A percentile compares a stretch with the other conserved stretches of the same genome.
Conservation (phyloP, 2,797 vertebrate genomes). For the Ceryle rudis region DNA sequence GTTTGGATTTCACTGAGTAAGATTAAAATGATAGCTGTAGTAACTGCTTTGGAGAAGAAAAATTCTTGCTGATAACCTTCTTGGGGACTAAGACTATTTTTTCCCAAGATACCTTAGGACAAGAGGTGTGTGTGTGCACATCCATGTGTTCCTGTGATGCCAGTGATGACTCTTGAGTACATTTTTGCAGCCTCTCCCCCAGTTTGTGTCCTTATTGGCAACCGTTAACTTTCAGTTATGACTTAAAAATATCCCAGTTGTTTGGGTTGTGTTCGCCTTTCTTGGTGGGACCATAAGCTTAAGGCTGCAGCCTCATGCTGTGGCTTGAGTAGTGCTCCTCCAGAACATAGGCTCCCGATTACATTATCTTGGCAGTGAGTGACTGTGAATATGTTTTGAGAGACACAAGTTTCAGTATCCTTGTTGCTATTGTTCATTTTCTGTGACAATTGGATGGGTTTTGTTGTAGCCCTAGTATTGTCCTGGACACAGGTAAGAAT, state of each 20-base stretch:
- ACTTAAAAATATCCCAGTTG: not conserved
- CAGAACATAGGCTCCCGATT: not conserved
- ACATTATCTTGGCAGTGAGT: fast-evolving
- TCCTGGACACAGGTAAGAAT: not conserved
- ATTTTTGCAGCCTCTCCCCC: not conserved
- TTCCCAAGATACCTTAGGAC: not conserved
- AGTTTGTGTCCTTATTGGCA: not conserved
- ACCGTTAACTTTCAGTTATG: not conserved
- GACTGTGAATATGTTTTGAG: not conserved
- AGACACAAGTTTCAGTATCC: not conserved
- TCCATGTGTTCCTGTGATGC: not conserved
- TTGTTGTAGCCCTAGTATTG: not conserved
- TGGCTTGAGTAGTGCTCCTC: not conserved
- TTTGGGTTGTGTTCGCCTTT: not conserved
- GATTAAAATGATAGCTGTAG: not conserved
- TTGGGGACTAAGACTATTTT: not conserved
- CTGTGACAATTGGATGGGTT: not conserved
- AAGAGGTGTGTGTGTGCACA: not conserved
- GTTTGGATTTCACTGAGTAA: not conserved
- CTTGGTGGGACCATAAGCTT: not conserved
- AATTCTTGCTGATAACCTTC: not conserved
- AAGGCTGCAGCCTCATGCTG: not conserved
- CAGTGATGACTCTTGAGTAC: not conserved
- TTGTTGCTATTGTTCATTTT: not conserved
- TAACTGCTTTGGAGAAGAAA: not conserved